Evolutionary conservation across 1,140 invertebrate species (phyloP).

Genomic region (Pemphigus obesinymphae): DNA sequence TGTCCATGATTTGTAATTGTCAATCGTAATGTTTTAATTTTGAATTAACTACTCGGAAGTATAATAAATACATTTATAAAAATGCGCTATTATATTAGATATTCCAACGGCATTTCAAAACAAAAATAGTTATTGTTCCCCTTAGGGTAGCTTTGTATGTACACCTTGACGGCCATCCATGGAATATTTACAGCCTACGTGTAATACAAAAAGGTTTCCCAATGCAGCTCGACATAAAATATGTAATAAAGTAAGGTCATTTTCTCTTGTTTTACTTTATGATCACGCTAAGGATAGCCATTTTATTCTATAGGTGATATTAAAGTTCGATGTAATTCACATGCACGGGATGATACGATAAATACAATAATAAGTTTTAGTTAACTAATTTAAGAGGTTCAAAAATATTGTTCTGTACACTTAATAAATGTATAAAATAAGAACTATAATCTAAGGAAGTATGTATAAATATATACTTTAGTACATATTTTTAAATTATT

Average conservation of each 20-base stretch:
- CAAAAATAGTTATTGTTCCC: conserved; percentile 7
- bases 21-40: background rate
- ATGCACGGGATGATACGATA: background rate
- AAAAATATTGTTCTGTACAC: no score
- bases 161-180: background rate
- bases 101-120: background rate
- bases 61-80: background rate
- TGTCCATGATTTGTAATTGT: background rate
- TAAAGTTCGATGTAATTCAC: background rate
- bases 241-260: background rate
- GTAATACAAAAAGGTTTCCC: conserved; percentile 3
- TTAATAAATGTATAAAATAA: no score
- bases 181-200: background rate
- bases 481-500: no score
- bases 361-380: no score
- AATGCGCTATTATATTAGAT: background rate
- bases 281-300: background rate
- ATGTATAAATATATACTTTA: no score
- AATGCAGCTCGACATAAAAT: conserved; percentile 3
- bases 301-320: background rate
- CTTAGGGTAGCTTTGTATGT: no score
- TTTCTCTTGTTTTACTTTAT: conserved; percentile 10
- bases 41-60: background rate
- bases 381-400: no score
- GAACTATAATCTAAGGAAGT: no score